Evolutionary conservation across 2,888 invertebrate species (phyloP).

Genomic region (Folsomia manolachei): DNA sequence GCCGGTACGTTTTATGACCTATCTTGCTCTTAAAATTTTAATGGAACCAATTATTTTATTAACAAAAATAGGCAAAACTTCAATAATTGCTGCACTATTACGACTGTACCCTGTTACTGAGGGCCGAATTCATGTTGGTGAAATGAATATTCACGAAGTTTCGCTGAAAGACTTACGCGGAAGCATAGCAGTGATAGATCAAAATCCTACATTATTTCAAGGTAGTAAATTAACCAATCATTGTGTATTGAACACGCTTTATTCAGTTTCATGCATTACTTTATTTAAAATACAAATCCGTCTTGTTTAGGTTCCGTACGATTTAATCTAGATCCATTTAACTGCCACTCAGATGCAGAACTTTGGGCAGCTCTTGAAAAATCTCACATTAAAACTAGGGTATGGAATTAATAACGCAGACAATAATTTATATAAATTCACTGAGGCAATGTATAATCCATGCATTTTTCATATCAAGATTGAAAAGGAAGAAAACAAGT

Average conservation of each 20-base stretch:
- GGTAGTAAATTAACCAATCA: no score
- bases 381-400: constrained; percentile 51
- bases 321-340: constrained; percentile 53
- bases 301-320: no score
- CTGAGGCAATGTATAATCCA: no score
- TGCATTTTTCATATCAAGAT: constrained; percentile 37
- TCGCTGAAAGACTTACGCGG: constrained; percentile 50
- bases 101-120: constrained; percentile 51
- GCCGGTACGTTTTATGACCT: no score
- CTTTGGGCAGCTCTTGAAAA: constrained; percentile 53
- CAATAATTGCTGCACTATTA: constrained; percentile 51
- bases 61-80: constrained; percentile 51
- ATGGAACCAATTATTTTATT: no score
- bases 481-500: constrained; percentile 48
- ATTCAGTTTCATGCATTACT: not conserved
- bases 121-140: constrained; percentile 52
- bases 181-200: constrained; percentile 53
- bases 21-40: no score
- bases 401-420: constrained; percentile 14
- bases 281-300: no score
- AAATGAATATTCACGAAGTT: constrained; percentile 50
- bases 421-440: no score
- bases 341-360: constrained; percentile 50
- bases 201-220: constrained; percentile 53
- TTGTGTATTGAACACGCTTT: no score